phyloP scores from a whole-genome alignment of 2,888 invertebrate species.

The Drosophila subquinaria region DNA sequence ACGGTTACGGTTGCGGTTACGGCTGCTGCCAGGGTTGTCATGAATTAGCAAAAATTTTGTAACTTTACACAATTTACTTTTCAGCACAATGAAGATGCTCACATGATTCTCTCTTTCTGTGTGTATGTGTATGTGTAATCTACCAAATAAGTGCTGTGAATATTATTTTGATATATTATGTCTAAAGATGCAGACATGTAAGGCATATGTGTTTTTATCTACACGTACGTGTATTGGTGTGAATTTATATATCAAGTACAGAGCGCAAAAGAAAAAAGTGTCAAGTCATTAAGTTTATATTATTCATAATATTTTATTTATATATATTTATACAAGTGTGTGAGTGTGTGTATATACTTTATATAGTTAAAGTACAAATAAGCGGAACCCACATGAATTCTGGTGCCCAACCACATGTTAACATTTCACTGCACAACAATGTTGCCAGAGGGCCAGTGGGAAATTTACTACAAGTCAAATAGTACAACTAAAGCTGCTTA shows the following conservation, averaged over 20 bases:
- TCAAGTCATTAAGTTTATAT: slow-evolving; percentile 68
- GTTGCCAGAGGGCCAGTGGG: slow-evolving; percentile 22
- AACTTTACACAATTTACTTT: slow-evolving; percentile 46
- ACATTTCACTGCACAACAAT: slow-evolving; percentile 41
- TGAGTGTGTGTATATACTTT: neutral
- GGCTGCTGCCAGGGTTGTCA: slow-evolving; percentile 23
- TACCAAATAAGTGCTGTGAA: slow-evolving; percentile 34
- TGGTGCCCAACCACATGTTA: slow-evolving; percentile 41
- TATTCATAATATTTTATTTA: slow-evolving; percentile 59
- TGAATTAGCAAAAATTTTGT: slow-evolving; percentile 64
- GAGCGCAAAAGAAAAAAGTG: slow-evolving; percentile 45
- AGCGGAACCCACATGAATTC: slow-evolving; percentile 45
- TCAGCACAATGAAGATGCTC: slow-evolving; percentile 48
- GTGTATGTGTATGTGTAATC: slow-evolving; percentile 14
- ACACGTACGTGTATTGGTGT: slow-evolving; percentile 8
- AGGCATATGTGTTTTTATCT: slow-evolving; percentile 14
- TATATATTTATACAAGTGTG: neutral
- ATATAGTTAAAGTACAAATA: slow-evolving; percentile 52
- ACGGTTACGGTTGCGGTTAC: neutral
- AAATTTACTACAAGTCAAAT: slow-evolving; percentile 17
- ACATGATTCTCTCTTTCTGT: neutral
- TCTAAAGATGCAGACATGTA: slow-evolving; percentile 19
- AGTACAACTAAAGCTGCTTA: too few relatives aligned
- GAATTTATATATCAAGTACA: slow-evolving; percentile 21
- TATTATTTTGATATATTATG: slow-evolving; percentile 46